Evolutionary conservation across 2,113 vertebrate genomes (phyloP), one percentile per base, ranked within the genome.

Genomic region (Coptodon rendalli): DNA sequence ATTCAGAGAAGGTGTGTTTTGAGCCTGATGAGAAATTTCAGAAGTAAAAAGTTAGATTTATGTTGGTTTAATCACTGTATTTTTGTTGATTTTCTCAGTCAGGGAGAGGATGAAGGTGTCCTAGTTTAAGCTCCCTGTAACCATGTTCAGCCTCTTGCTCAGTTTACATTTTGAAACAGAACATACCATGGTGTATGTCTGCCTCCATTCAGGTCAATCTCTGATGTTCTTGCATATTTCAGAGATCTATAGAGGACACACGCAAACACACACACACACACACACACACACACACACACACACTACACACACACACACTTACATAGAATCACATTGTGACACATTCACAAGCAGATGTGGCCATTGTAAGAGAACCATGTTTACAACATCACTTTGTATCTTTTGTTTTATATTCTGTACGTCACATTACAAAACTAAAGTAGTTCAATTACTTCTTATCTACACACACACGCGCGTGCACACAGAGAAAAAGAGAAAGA

Each of bases 81-180:
- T 90, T 94, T 88, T 90, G 86, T 95, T 96, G 88, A 89, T 90
- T 95, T 94, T 85, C 90, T 93, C 89, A 84, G 90, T 94, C 89
- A 92, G 92, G 93, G 91, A 89, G 89, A 93, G 83, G 87, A 89
- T 88, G 89, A 93, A 92, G 91, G 71, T 83, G 81, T 93, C 85
- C 85, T 40, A 89, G 87, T 89, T 89, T 82, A 87, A 93, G 94
- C 92, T 94, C 95, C 95, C 92, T 93, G 93, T 90, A 80, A 93
- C 91, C 96, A 95, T 94, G 87, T 92, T 95, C 89, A 91, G 95
- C 95, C 95, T 94, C 95, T 95, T 95, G 96, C 92, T 95, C 95
- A 94, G 96, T 97, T 97, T 97, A 97, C 96, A 96, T 95, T 93
- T 93, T 94, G 90, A 95, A 96, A 95, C 94, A 95, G 96, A 95